Evolutionary conservation across 1,140 invertebrate genomes (phyloP), one percentile per base, ranked within the genome.

Genomic region (Drosophila repletoides): DNA sequence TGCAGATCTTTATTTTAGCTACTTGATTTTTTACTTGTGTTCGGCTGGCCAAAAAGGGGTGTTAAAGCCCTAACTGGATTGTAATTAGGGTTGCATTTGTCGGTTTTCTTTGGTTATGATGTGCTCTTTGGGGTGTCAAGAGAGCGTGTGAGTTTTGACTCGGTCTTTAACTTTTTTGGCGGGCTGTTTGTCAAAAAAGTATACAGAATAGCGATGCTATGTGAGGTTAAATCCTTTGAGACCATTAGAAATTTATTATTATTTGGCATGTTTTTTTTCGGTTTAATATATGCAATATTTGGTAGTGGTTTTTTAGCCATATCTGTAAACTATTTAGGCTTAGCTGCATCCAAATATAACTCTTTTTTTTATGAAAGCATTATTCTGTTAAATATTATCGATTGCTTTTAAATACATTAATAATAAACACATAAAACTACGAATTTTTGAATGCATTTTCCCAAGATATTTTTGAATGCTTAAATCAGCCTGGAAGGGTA

Each of bases 11-110:
- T 7, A 0, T 12, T 12, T 9, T 49, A 15, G 9, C 28, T 12
- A 22, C 6, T 14, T 36, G 1, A 36, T 28, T 12, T 53, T 29
- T 45, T 61, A 22, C n/a, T 24, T 29, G 14, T n/a, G n/a, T n/a
- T n/a, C n/a, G n/a, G n/a, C n/a, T n/a, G 34, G 14, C 29, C n/a
- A 49, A 64, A 28, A 48, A 43, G 43, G 45, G 76, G 60, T 72
- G 49, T 21, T 15, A n/a, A 5, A 22, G 14, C 6, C 29, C 38
- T 19, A 24, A 34, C 26, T n/a, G 49, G 41, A 38, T 28, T 66
- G 51, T 72, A 80, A 80, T 81, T 72, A 81, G 72, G 76, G 76
- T 80, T 76, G 61, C 67, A 56, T 81, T 76, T 72, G 48, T 33
- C 28, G 48, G 53, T 29, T 60, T 71, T 66, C 40, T 33, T n/a